Base-by-base conservation (phyloP, 2,888 invertebrate species). In the Cetonia aurata region DNA sequence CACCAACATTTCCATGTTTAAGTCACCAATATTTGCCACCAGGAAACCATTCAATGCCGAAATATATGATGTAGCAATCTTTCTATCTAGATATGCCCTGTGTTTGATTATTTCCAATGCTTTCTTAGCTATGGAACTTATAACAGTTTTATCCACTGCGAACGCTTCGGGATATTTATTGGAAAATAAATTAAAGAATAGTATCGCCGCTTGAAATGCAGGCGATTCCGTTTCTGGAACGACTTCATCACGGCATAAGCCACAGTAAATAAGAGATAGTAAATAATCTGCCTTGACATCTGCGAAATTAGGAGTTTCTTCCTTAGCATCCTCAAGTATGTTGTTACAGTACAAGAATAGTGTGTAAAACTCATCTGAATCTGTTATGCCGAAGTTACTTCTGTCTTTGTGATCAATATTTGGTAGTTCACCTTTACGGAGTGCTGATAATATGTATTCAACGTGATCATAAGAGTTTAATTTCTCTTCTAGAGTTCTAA, bases 391-490 rank as follows among this genome's bases (percentile, higher is more conserved):
- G 9, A 44, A 50, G 6, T 57, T 15, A 37, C 15, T 41, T 17
- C 37, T 15, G 41, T 57, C 57, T 10, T 57, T 41, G 8, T 15
- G 10, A 42, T 57, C 17, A 9, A 57, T 41, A 19, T 57, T 37
- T 17, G 42, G 42, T 10, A 13, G 8, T 1, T 33, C n/a, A 0
- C 55, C 55, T 33, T 55, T 55, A 33, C 12, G 19, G 10, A 55
- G 13, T n/a, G 25, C 55, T 6, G 31, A 13, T 2, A 31, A 33
- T 55, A 55, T 33, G n/a, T 33, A n/a, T 55, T 55, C 25, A 73
- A 46, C 86, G 6, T 37, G 6, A 37, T 4, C 37, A 37, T 37
- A 8, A 8, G 37, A 37, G 10, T 37, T 37, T 37, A 37, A 37
- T 37, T 37, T 37, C 10, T 37, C 37, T 37, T 37, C 37, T 37